Evolutionary conservation across 2,113 vertebrate genomes (phyloP), one percentile per base, ranked within the genome.

Genomic region (Petrocephalus microphthalmus): DNA sequence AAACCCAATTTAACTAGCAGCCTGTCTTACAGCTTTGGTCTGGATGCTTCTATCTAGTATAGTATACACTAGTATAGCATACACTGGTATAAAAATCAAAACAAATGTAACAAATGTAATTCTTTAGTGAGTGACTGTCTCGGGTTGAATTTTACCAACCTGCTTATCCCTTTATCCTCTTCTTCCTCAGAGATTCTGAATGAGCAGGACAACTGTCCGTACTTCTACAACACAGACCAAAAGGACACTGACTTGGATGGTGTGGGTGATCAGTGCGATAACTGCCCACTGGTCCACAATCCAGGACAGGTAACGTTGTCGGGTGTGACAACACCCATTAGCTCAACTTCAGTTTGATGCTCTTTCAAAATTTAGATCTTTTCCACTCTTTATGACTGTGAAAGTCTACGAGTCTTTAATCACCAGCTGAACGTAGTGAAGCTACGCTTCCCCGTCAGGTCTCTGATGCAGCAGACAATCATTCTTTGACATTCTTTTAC

Each of bases 251-350:
- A 99, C 49, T 91, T 97, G 57, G 98, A 99, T 29, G 97, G 97
- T 1, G 97, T 99, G 67, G 98, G 98, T 22, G 98, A 99, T 92
- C 97, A 98, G 91, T 99, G 98, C 88, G 98, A 99, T 93, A 99
- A 99, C 89, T 99, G 98, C 82, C 98, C 98, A 0, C 91, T 98
- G 81, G 94, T 98, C 83, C 96, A 99, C 94, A 99, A 99, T 93
- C 97, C 98, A 0, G 95, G 96, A 22, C 98, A 99, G 97, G 98
- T 99, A 67, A 87, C 57, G 8, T 13, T 51, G 42, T 49, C 3
- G 42, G 13, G 37, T 81, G 15, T 81, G 74, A 20, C 1, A 19
- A 64, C n/a, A 64, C 22, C 10, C 57, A 64, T 19, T 13, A 42
- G 33, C 15, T 37, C 33, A 78, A 29, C 5, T 20, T 78, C 29